Evolutionary conservation across 2,113 vertebrate genomes (phyloP), one percentile per base, ranked within the genome.

Genomic region (Myodes glareolus): DNA sequence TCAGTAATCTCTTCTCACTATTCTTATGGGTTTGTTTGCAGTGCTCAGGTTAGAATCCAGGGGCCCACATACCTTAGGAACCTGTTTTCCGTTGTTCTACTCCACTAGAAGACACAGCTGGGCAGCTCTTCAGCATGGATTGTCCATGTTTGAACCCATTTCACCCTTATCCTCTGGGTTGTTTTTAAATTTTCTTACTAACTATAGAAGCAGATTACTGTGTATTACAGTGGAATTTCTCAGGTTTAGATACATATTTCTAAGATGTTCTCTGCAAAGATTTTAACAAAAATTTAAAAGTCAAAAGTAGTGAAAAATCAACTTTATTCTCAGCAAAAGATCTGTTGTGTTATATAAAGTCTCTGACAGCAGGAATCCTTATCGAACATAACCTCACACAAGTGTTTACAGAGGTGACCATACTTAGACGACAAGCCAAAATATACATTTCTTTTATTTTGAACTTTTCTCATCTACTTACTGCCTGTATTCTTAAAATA

Each of bases 401-500:
- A 67, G 63, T 67, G 84, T 86, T 47, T 86, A 10, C 31, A 45
- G 63, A 45, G 58, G 7, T 42, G 39, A 67, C 14, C 70, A 33
- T 11, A n/a, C 67, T 72, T 29, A 90, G 82, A 90, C 70, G 72
- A 47, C 27, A 14, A 65, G 61, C 29, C 10, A 82, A 87, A 58
- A 14, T 31, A 68, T 47, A 17, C 1, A 47, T 78, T 88, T 94
- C 13, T 76, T 97, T 95, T 82, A 86, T 81, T 95, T 76, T 76
- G 23, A 50, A 45, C 36, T 11, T 42, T 80, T 90, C 52, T 31
- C 10, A n/a, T 52, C 1, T 88, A 12, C 33, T 50, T 88, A 45
- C 42, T 77, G 75, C 77, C 42, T 85, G 31, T 50, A 36, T 70
- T 63, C 77, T 73, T 82, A 25, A 82, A 39, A 14, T 7, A 61